Percentiles rank a stretch among this genome's conserved stretches.
phyloP scores from a whole-genome alignment of 2,113 vertebrate species.

The Microtus oregoni region DNA sequence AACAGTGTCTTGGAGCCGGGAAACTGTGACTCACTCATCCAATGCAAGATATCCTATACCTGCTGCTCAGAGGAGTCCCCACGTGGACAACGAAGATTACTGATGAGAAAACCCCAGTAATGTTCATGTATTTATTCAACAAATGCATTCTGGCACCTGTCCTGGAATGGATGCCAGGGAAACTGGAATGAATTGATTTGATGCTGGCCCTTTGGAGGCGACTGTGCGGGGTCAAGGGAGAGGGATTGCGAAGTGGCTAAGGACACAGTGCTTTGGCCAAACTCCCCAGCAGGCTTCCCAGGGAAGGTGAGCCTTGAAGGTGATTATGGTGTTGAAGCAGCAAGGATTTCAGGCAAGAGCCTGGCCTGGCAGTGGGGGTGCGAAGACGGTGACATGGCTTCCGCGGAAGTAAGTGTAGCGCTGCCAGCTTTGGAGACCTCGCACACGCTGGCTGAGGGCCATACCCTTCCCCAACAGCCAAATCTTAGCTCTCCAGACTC shows the following conservation, averaged over 20 bases:
- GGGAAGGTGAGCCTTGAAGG: background rate
- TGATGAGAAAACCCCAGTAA: background rate
- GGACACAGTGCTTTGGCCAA: background rate
- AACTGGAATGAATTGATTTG: background rate
- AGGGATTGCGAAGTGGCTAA: background rate
- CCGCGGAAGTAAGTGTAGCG: background rate
- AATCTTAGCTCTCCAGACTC: background rate
- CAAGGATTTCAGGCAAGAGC: background rate
- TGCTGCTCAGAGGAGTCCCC: background rate
- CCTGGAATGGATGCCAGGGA: background rate
- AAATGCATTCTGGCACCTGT: slow-evolving; percentile 7
- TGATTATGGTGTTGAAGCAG: accelerated
- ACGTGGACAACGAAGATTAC: background rate
- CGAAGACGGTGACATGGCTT: too few relatives aligned
- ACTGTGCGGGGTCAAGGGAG: background rate
- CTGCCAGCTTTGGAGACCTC: background rate
- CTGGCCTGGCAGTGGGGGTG: background rate
- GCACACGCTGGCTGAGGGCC: background rate
- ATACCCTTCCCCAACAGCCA: background rate
- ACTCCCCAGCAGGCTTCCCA: background rate
- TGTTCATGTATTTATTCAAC: background rate
- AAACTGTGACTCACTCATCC: accelerated
- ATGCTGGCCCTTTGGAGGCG: background rate
- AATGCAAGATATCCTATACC: too few relatives aligned
- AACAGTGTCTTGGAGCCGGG: background rate